Evolutionary conservation across 1,140 invertebrate species (phyloP).

Genomic region (Druon quercuslanigerum): DNA sequence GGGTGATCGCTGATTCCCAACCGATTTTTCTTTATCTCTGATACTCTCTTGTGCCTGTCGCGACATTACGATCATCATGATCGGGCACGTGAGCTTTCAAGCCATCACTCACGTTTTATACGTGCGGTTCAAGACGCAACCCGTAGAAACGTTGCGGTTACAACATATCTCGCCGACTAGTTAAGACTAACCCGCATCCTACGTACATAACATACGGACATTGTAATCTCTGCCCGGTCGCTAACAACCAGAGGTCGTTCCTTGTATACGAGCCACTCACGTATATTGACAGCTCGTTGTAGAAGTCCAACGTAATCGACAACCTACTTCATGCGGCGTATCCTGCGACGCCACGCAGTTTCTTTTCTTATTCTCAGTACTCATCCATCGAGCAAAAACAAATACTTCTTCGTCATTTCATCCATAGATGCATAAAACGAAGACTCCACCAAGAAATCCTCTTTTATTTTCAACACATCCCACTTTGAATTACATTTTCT

Average conservation of each 20-base stretch:
- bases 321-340: constrained; percentile 37
- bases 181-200: constrained; percentile 51
- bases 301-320: constrained; percentile 52
- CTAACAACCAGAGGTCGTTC: constrained; percentile 47
- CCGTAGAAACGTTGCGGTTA: constrained; percentile 42
- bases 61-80: constrained; percentile 31
- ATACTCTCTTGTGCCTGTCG: constrained; percentile 17
- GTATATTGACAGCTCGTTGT: constrained; percentile 54
- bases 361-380: constrained; percentile 43
- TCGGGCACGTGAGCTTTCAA: constrained; percentile 36
- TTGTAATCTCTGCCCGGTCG: constrained; percentile 55
- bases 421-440: constrained; percentile 49
- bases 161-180: constrained; percentile 52
- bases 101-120: constrained; percentile 60
- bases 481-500: no score
- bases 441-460: constrained; percentile 10
- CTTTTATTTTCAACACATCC: background rate
- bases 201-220: constrained; percentile 46
- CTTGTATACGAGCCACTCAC: constrained; percentile 45
- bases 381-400: constrained; percentile 48
- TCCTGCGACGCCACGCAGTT: constrained; percentile 14
- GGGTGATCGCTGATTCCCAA: background rate
- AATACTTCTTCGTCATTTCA: constrained; percentile 50
- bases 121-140: constrained; percentile 45
- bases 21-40: background rate